Percentiles rank a stretch among this genome's conserved stretches.
phyloP scores from a whole-genome alignment of 2,113 vertebrate species.

The Labeo rohita region DNA sequence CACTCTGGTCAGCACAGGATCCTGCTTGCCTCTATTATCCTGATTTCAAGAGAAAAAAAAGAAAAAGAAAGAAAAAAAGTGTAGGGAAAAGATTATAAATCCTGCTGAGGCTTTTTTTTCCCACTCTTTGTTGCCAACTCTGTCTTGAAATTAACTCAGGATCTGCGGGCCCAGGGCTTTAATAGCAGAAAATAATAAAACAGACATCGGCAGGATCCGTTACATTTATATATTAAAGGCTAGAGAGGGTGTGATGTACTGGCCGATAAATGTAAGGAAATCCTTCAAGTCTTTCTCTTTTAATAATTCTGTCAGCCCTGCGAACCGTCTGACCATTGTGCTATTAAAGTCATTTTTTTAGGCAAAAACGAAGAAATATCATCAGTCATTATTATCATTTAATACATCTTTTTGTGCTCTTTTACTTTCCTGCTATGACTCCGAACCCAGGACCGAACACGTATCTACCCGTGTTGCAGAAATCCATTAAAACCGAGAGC shows the following conservation, averaged over 20 bases:
- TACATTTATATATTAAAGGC: slow-evolving; percentile 71
- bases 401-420: slow-evolving; percentile 73
- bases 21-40: slow-evolving; percentile 62
- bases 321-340: slow-evolving; percentile 73
- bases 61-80: slow-evolving; percentile 17
- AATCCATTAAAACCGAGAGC: slow-evolving; percentile 60
- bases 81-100: slow-evolving; percentile 62
- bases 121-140: slow-evolving; percentile 63
- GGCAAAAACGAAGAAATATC: slow-evolving; percentile 70
- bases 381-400: slow-evolving; percentile 81
- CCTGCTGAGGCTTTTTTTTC: slow-evolving; percentile 52
- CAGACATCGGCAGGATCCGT: slow-evolving; percentile 61
- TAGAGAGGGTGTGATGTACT: slow-evolving; percentile 70
- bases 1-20: slow-evolving; percentile 75
- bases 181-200: slow-evolving; percentile 71
- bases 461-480: slow-evolving; percentile 62
- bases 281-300: slow-evolving; percentile 76
- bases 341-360: slow-evolving; percentile 71
- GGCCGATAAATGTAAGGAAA: slow-evolving; percentile 75
- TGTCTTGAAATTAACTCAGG: slow-evolving; percentile 70
- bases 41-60: slow-evolving; percentile 50
- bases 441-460: slow-evolving; percentile 62
- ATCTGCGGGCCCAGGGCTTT: slow-evolving; percentile 61
- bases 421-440: slow-evolving; percentile 57
- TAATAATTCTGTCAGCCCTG: slow-evolving; percentile 79